Conservation (phyloP, 2,113 vertebrate species). For the Rhagologus leucostigma region DNA sequence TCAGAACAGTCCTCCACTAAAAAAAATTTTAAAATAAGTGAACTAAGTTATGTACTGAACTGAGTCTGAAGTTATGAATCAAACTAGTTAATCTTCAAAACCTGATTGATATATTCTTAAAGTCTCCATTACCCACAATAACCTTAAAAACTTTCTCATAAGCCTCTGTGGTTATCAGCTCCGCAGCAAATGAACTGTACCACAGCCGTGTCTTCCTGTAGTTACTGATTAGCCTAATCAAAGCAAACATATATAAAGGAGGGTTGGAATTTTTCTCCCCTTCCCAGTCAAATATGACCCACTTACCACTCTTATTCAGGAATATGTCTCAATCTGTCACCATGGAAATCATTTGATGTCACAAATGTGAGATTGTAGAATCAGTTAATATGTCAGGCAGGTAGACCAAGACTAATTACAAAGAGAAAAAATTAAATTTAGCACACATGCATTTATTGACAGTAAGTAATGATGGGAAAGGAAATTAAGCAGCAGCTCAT, state of each 20-base stretch:
- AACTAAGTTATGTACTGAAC: neutral
- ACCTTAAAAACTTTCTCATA: neutral
- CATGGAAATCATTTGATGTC: slow-evolving; percentile 20
- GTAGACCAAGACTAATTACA: slow-evolving; percentile 33
- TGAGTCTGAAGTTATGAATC: neutral
- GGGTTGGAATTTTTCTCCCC: neutral
- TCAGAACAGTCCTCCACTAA: neutral
- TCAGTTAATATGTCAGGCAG: slow-evolving; percentile 9
- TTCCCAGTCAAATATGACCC: neutral
- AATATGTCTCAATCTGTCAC: neutral
- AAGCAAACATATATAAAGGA: neutral
- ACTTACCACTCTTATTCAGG: neutral
- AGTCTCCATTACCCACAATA: neutral
- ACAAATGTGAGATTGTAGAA: neutral
- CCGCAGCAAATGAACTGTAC: neutral
- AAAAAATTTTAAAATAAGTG: neutral
- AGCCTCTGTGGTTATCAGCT: neutral
- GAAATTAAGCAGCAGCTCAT: neutral
- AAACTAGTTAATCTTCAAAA: neutral
- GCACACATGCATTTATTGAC: neutral
- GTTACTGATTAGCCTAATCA: neutral
- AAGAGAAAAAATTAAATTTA: neutral
- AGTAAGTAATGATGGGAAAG: neutral
- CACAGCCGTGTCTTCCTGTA: neutral
- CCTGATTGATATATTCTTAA: neutral